Percentiles rank a stretch among this genome's conserved stretches.
phyloP scores from a whole-genome alignment of 2,113 vertebrate species.

The Shinisaurus crocodilurus region DNA sequence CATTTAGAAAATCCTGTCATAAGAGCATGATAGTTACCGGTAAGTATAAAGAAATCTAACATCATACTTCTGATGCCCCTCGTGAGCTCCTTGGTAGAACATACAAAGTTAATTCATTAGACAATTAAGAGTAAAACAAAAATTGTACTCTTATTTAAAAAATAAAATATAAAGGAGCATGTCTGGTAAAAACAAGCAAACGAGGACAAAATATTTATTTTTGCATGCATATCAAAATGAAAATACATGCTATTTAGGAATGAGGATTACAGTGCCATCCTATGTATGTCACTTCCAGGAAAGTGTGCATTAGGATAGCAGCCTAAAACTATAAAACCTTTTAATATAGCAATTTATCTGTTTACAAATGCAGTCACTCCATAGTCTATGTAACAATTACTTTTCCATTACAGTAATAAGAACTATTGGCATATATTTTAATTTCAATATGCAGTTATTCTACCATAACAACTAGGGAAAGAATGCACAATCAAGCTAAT shows the following conservation, averaged over 20 bases:
- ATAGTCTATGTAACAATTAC: background rate
- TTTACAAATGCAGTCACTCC: background rate
- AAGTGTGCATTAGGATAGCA: background rate
- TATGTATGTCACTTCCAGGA: background rate
- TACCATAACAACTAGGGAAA: slow-evolving; percentile 45
- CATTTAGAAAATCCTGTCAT: slow-evolving; percentile 35
- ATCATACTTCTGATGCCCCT: background rate
- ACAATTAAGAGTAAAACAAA: background rate
- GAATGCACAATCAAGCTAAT: slow-evolving; percentile 46
- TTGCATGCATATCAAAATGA: slow-evolving; percentile 62
- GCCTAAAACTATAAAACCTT: slow-evolving; percentile 53
- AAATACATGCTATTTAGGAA: slow-evolving; percentile 53
- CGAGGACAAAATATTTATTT: slow-evolving; percentile 47
- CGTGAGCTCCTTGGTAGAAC: slow-evolving; percentile 34
- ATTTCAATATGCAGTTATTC: slow-evolving; percentile 34
- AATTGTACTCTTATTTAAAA: slow-evolving; percentile 8
- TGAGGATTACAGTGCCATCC: background rate
- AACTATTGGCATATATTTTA: slow-evolving; percentile 22
- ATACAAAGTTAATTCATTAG: slow-evolving; percentile 22
- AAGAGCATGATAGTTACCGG: slow-evolving; percentile 33
- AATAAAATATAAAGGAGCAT: slow-evolving; percentile 38
- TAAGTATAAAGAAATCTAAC: slow-evolving; percentile 24
- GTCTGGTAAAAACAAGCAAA: slow-evolving; percentile 46
- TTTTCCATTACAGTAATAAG: slow-evolving; percentile 24
- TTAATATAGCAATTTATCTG: background rate